phyloP scores from a whole-genome alignment of 1,140 invertebrate genomes.

The Eurosta solidaginis region DNA sequence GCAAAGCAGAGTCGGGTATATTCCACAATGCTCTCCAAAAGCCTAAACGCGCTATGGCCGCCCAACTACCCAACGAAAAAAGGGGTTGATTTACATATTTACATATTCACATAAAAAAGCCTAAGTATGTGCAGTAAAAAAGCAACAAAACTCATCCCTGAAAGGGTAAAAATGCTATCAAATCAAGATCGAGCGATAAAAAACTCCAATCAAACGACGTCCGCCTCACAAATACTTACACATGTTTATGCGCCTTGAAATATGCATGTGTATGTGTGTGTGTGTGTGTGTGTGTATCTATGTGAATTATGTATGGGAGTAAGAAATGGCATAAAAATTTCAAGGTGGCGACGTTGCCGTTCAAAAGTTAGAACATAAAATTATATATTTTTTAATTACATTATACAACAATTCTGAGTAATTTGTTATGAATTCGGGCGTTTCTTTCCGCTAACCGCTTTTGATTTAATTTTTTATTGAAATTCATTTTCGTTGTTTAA shows the following conservation, averaged over 20 bases:
- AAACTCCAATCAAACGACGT: constrained; percentile 23
- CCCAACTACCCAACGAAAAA: not conserved
- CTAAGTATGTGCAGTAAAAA: not conserved
- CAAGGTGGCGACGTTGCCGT: too few species aligned
- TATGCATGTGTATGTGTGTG: not conserved
- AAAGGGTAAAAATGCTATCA: not conserved
- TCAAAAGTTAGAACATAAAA: too few species aligned
- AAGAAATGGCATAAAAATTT: too few species aligned
- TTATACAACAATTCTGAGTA: not conserved
- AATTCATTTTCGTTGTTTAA: not conserved
- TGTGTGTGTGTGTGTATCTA: not conserved
- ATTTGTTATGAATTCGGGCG: not conserved
- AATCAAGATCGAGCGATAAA: constrained; percentile 4
- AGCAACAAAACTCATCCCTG: not conserved
- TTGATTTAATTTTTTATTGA: not conserved
- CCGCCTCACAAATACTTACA: too few species aligned
- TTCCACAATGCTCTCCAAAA: not conserved
- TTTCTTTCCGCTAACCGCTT: not conserved
- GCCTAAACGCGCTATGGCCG: not conserved
- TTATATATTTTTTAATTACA: not conserved
- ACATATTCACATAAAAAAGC: not conserved
- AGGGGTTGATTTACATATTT: constrained; percentile 17
- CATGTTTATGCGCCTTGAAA: not conserved
- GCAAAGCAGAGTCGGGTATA: not conserved
- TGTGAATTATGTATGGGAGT: too few species aligned